Base-by-base conservation (phyloP, 2,113 vertebrate species). In the Alligator sinensis region DNA sequence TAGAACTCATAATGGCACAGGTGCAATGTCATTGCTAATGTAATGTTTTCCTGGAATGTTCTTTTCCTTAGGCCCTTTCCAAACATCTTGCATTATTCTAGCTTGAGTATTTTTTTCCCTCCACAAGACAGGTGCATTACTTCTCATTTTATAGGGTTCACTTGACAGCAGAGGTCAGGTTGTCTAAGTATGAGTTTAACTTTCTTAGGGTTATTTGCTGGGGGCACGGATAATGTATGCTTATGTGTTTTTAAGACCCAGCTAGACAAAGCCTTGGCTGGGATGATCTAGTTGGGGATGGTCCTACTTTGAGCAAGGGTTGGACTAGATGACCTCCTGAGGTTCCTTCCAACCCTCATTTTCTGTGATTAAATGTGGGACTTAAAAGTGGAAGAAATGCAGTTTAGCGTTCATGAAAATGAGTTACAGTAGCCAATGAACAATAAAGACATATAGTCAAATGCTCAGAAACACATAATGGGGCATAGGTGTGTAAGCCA, bases 401-500 rank as follows among this genome's bases (percentile, higher is more conserved):
- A 58, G 84, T 72, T 91, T 59, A 1, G 9, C 38, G 14, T 86
- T 83, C 22, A 25, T 3, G 6, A 81, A 93, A 85, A 94, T 63
- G 80, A 91, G 63, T 88, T 88, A 38, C 25, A 59, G 59, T 58
- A 94, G 77, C 79, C 72, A 64, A 92, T 3, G 0, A 82, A 80
- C 72, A 54, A 61, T 94, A 77, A 77, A 25, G 75, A 34, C 63
- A 84, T 28, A 28, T 47, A 9, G 68, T 58, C 86, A 82, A 3
- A 4, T 76, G 80, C 68, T 83, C 68, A 87, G 60, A 80, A 91
- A 90, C 84, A 77, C 92, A 80, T 92, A 89, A 27, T 75, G 66
- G 82, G 80, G 85, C 83, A 38, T 54, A 0, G 59, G 70, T 91
- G 38, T 79, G 89, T 95, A 11, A 92, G 87, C 25, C 78, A 88